Evolutionary conservation across 2,888 invertebrate genomes (phyloP), one percentile per base, ranked within the genome.

Genomic region (Ctenicera cuprea): DNA sequence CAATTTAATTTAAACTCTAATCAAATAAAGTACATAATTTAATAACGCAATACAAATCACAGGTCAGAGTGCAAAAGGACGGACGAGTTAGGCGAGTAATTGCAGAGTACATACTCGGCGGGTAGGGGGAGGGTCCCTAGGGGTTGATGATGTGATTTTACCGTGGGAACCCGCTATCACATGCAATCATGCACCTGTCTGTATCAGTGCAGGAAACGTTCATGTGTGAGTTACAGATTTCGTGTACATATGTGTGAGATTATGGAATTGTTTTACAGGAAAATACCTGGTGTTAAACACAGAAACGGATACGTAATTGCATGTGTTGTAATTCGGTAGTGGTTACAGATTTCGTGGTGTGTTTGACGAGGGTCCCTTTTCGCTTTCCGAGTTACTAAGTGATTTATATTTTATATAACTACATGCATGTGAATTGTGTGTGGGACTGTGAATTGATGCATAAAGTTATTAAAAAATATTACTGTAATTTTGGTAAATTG

Each of bases 131-230:
- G 77, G 77, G 77, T 75, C 37, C 12, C 43, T 73, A 62, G 48
- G 80, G 79, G 82, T 33, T 82, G 83, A 82, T 81, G 81, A 80
- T 79, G 81, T 82, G 82, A 82, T 83, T 83, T 83, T 83, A 83
- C 83, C 83, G 83, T 84, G 84, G 83, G 83, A 84, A 78, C 66
- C 67, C 61, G 33, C 70, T 76, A 76, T 73, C 78, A 77, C 79
- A 79, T 78, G 79, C 78, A 66, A 78, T 73, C 78, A 76, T 80
- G 75, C 82, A 82, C 82, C 82, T 82, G 82, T 73, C 74, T 38
- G 61, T 78, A 78, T 77, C 74, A 75, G 71, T 76, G 71, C 77
- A 76, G 77, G 77, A 78, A 78, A 75, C 69, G 61, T 59, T 67
- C 71, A 37, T 64, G 48, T 63, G 41, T 64, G n/a, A n/a, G 63